These are phyloP conservation scores for Echinometra lucunter DNA, from an alignment of 53 echinoderm and acorn worm genomes.

Conservation along the genomic window DNA sequence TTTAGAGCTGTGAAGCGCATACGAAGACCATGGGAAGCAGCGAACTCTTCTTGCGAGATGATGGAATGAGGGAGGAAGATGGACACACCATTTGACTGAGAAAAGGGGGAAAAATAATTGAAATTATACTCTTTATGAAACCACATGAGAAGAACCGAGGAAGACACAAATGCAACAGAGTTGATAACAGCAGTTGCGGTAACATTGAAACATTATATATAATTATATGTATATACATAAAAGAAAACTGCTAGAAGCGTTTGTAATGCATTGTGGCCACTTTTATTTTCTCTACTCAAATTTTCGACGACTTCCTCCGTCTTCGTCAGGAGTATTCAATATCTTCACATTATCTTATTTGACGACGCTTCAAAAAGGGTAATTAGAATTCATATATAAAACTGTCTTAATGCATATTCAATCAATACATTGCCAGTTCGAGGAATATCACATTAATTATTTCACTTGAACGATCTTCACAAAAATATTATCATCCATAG, in stretches of 20 bases:
- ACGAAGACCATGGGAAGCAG: constrained; percentile 19
- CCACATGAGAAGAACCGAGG: background rate
- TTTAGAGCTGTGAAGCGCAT: constrained; percentile 65
- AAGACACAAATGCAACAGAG: background rate
- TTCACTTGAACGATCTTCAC: background rate
- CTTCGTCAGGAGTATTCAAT: too few relatives aligned
- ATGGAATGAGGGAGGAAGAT: constrained; percentile 44
- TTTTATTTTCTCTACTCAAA: too few relatives aligned
- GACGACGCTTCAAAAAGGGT: too few relatives aligned
- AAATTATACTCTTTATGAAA: background rate
- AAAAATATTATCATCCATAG: background rate
- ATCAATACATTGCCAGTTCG: too few relatives aligned
- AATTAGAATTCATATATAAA: too few relatives aligned
- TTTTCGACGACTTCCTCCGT: too few relatives aligned
- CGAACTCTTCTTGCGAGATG: background rate
- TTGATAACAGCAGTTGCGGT: background rate
- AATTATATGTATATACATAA: too few relatives aligned
- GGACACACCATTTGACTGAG: constrained; percentile 11
- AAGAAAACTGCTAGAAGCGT: too few relatives aligned
- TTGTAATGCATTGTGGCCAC: too few relatives aligned
- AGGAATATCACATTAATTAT: too few relatives aligned
- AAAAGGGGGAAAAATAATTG: background rate
- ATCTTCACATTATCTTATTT: too few relatives aligned
- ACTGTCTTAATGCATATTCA: too few relatives aligned
- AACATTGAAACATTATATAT: background rate